Conservation (phyloP, 2,113 vertebrate genomes). For the Chaetura pelagica region DNA sequence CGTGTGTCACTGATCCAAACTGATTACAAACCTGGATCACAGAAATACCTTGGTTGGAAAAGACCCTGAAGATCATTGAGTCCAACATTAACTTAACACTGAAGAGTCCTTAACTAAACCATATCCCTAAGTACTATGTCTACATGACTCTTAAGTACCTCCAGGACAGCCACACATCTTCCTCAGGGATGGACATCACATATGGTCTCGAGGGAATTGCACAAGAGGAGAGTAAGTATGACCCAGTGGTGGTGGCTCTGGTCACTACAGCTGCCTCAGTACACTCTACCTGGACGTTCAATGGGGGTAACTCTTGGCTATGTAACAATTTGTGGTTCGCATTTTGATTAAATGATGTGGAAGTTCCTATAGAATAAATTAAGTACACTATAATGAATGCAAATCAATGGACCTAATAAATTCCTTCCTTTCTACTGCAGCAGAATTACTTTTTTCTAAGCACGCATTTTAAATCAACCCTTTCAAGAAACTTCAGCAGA, state of each 20-base stretch:
- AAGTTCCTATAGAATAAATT: neutral
- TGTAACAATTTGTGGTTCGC: neutral
- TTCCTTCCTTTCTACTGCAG: neutral
- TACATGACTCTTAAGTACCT: no score
- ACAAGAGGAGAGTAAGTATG: neutral
- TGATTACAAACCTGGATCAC: neutral
- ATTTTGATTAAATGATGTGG: neutral
- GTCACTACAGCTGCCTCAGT: neutral
- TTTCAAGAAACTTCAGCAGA: neutral
- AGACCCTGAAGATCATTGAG: no score
- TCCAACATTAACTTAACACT: no score
- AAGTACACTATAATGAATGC: neutral
- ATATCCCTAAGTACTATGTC: no score
- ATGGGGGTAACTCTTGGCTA: neutral
- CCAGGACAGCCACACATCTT: neutral
- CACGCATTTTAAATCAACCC: neutral
- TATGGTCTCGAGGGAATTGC: accelerated
- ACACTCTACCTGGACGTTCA: neutral
- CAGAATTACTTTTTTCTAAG: neutral
- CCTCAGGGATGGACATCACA: neutral
- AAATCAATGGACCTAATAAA: neutral
- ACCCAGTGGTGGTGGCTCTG: accelerated
- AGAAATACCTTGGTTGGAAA: no score
- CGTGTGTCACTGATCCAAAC: neutral
- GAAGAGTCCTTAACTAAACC: no score